A percentile compares a stretch with the other conserved stretches of the same genome.
phyloP scores from a whole-genome alignment of 2,113 vertebrate species.

The Macquaria ambigua region DNA sequence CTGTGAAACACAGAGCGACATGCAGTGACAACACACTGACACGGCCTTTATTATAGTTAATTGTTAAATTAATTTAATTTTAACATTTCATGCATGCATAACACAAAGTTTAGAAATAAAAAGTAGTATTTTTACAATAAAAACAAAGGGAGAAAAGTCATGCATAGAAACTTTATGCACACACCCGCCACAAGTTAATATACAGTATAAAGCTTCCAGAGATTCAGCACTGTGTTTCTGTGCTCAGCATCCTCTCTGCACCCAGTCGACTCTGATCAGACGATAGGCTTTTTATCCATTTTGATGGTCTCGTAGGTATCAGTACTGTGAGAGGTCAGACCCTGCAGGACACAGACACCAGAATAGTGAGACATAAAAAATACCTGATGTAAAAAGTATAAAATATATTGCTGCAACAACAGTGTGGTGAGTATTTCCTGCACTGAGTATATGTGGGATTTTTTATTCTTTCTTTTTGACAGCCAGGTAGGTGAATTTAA shows the following conservation, averaged over 20 bases:
- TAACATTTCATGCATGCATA: constrained; percentile 12
- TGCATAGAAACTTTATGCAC: not conserved
- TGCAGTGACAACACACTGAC: too few species aligned
- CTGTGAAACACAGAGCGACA: too few species aligned
- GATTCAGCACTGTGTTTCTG: not conserved
- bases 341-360: constrained; percentile 56
- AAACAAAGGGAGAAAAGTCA: not conserved
- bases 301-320: constrained; percentile 81
- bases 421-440: constrained; percentile 16
- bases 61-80: constrained; percentile 34
- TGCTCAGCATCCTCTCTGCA: constrained; percentile 1
- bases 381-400: not conserved
- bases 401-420: not conserved
- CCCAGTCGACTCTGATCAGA: constrained; percentile 15
- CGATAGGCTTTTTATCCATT: constrained; percentile 51
- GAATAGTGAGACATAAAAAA: not conserved
- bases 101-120: not conserved
- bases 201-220: constrained; percentile 27
- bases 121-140: constrained; percentile 26
- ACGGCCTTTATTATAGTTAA: too few species aligned
- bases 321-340: constrained; percentile 39
- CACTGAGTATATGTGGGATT: not conserved
- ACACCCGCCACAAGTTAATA: not conserved
- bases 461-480: not conserved
- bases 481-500: not conserved